Evolutionary conservation across 2,797 vertebrate genomes (phyloP), one percentile per base, ranked within the genome.

Genomic region (Sebastes paucispinis): DNA sequence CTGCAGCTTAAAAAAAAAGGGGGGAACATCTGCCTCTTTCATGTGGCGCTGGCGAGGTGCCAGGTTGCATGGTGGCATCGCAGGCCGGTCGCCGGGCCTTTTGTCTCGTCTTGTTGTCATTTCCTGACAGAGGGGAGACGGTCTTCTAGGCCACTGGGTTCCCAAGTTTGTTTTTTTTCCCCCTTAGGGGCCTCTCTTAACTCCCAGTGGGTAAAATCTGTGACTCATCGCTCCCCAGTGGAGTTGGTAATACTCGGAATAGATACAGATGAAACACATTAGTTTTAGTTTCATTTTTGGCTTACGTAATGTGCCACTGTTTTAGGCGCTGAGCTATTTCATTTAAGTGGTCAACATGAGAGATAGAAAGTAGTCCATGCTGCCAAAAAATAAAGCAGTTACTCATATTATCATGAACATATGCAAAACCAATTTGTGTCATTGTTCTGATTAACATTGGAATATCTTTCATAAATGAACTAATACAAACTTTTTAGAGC

Each of bases 11-110:
- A 14, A 50, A 50, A 78, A 73, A 76, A 78, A 60, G 13, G 32
- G 39, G 39, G 14, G 8, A 39, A 94, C 94, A 95, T 94, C 95
- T 94, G 93, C 90, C 82, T 90, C 89, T 88, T 94, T 94, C 89
- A 92, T 94, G 94, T 91, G 81, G 76, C 4, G 18, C 87, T 93
- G 94, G 93, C 88, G 3, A 76, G 71, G 75, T 72, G 92, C 95
- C 95, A 94, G 79, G 65, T 79, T 83, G 87, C 86, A 78, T 76
- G 84, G 77, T 82, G 86, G 84, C 83, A 81, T 92, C 73, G 77
- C 86, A 91, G 88, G 82, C 90, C 64, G 64, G 83, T 87, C 84
- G 55, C 71, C 62, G 69, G 88, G 84, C 80, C 76, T 86, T 73
- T 85, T 86, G 71, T 88, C 71, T 84, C 62, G 47, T 81, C 63